A percentile compares a stretch with the other conserved stretches of the same genome.
These are phyloP conservation scores for Dicrostonyx torquatus DNA, from an alignment of 2,797 vertebrate genomes.

Conservation along the genomic window DNA sequence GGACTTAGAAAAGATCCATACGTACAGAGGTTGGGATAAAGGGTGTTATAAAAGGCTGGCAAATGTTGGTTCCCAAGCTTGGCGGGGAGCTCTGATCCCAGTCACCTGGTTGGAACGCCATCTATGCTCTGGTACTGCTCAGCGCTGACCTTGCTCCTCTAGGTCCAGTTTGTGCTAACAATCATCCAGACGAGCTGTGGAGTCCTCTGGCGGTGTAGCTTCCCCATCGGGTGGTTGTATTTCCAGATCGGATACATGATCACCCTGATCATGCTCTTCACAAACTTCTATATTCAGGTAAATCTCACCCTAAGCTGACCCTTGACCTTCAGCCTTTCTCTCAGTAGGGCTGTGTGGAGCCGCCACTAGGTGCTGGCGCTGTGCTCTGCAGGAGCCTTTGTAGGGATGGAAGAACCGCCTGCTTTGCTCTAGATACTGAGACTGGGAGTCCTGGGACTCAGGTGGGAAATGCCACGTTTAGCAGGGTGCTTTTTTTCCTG, in stretches of 20 bases:
- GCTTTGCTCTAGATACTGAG: neutral
- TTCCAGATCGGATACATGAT: conserved; percentile 97
- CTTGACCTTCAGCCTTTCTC: accelerated
- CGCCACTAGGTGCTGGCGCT: neutral
- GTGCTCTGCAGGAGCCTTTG: neutral
- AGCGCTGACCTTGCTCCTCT: conserved; percentile 17
- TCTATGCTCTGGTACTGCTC: neutral
- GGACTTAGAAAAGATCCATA: neutral
- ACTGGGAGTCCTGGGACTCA: neutral
- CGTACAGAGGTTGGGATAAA: neutral
- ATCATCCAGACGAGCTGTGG: conserved; percentile 94
- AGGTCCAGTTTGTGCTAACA: conserved; percentile 97
- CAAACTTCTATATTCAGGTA: conserved; percentile 98
- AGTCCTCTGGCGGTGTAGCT: conserved; percentile 93
- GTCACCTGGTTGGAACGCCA: accelerated
- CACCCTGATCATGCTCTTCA: conserved; percentile 94
- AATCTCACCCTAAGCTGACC: conserved; percentile 14
- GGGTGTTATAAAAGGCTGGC: neutral
- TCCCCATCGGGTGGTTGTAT: conserved; percentile 95
- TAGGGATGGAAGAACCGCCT: no score
- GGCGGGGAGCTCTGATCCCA: neutral
- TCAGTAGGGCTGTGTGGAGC: neutral
- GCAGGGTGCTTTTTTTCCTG: no score
- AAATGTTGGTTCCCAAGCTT: neutral
- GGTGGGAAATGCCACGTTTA: neutral